Base-by-base conservation (phyloP, 2,113 vertebrate species). In the Callopanchax toddi region DNA sequence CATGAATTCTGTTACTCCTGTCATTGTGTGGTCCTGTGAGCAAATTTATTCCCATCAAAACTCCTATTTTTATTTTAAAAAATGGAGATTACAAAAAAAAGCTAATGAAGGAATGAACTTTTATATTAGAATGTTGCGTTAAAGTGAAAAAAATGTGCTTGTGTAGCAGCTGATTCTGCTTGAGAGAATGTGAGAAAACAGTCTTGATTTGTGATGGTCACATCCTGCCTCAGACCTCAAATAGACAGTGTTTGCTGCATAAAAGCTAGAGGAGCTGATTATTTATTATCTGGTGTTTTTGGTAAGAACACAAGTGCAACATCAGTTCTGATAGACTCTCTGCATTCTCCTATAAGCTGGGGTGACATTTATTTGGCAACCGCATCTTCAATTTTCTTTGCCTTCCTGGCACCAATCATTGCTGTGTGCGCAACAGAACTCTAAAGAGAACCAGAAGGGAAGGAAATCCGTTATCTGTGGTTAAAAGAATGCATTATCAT, bases 381-480 rank as follows among this genome's bases (percentile, higher is more conserved):
- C 59, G n/a, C 39, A 77, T 66, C 62, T 68, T 71, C 50, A 54
- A 44, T 73, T 73, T 73, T 45, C 67, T 78, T 78, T 74, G 76
- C 63, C 63, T 82, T 61, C 48, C 46, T 67, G 67, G 67, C 67
- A 70, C n/a, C 6, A 23, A 55, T 59, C 54, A 56, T 43, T 37
- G 60, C 56, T 71, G 57, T 32, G 39, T 76, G 50, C 11, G 50
- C 74, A 78, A 40, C 55, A 54, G 25, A 59, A 60, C 46, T 74
- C 65, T 65, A 39, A 70, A 77, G 46, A 42, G 53, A 74, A 66
- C 25, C 18, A 56, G 56, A 67, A 74, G 53, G 68, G 60, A 86
- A 71, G 71, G 43, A 71, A 83, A 67, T 75, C 69, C 74, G 51
- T 84, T 69, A 79, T 77, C 67, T 76, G 70, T 65, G 70, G 61